Base-by-base conservation (phyloP, 2,888 invertebrate genomes). In the Himalopsyche anomala region DNA sequence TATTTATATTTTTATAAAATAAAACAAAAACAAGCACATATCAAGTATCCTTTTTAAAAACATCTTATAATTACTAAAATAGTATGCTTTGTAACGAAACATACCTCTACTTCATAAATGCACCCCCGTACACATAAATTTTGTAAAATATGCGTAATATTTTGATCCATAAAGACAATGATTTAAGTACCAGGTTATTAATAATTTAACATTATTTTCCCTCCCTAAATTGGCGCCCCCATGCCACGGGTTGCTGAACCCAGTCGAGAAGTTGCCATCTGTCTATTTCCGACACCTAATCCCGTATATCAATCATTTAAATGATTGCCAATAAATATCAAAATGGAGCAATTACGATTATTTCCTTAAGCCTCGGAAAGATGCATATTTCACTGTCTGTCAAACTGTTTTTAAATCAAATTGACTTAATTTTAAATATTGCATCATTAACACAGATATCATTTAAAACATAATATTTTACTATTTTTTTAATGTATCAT, bases 221-320 rank as follows among this genome's bases (percentile, higher is more conserved):
- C 62, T 62, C 62, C 62, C 62, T 28, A 3, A 62, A 62, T 62
- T 62, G 62, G 62, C 62, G 19, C 62, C 62, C 62, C 19, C 62
- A 19, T 62, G n/a, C 19, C 4, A 19, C 62, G 62, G 62, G 19
- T 62, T 28, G 28, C n/a, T 28, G 62, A 62, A n/a, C 62, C 62
- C 62, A 28, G 62, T 62, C 62, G 62, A 62, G 62, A 62, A 62
- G 62, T 62, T 62, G 28, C 62, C 62, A 62, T 62, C 62, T 62
- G 62, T 62, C 62, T 62, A 62, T 62, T 62, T 62, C 62, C 62
- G 62, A 62, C 62, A 19, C 62, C 62, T 62, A 62, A 62, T 62
- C 62, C 62, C 62, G 19, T 62, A 19, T 62, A 62, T 62, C 62
- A 62, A 62, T 62, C 62, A 62, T 62, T 62, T 62, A 62, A 62